Base-by-base conservation (phyloP, 2,113 vertebrate genomes). In the Phoenicopterus ruber region DNA sequence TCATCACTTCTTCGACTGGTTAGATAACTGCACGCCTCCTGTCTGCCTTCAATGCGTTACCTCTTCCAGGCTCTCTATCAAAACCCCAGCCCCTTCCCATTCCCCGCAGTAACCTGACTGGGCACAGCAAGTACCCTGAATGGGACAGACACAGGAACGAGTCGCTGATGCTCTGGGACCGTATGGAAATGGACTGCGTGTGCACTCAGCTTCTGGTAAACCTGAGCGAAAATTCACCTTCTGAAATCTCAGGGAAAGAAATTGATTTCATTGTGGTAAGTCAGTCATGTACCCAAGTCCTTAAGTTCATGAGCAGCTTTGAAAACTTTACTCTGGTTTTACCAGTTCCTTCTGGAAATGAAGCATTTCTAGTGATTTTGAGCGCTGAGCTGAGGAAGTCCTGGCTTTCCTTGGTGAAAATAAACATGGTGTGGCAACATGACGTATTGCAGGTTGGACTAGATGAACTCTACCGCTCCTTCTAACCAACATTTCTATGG, bases 261-360 rank as follows among this genome's bases (percentile, higher is more conserved):
- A 61, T 16, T 61, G 10, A 13, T 70, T 93, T 70, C 47, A 29
- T 26, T 46, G 47, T 79, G 47, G 29, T 40, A 59, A 61, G 28
- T 86, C 10, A 40, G 42, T 49, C n/a, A 3, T 3, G 4, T 40
- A 36, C 22, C 42, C 16, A 42, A 52, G 61, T 19, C 49, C 21
- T 42, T 46, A 57, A 3, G 63, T 54, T 88, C 26, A 13, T 26
- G 24, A 34, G 16, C 12, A 47, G 38, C 55, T 93, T 70, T 67
- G 50, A 71, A 86, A 86, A 47, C 6, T 19, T 38, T 26, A 4
- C 38, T 49, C 34, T 52, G 52, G 20, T 70, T 80, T 90, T 49
- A 29, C 25, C 7, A 26, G 19, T 38, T 57, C 29, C 6, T 73
- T 50, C n/a, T 24, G 38, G 46, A 62, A 85, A 59, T 0, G 0